A percentile compares a stretch with the other conserved stretches of the same genome.
These are phyloP conservation scores for Aratinga solstitialis DNA, from an alignment of 2,797 vertebrate genomes.

Conservation along the genomic window DNA sequence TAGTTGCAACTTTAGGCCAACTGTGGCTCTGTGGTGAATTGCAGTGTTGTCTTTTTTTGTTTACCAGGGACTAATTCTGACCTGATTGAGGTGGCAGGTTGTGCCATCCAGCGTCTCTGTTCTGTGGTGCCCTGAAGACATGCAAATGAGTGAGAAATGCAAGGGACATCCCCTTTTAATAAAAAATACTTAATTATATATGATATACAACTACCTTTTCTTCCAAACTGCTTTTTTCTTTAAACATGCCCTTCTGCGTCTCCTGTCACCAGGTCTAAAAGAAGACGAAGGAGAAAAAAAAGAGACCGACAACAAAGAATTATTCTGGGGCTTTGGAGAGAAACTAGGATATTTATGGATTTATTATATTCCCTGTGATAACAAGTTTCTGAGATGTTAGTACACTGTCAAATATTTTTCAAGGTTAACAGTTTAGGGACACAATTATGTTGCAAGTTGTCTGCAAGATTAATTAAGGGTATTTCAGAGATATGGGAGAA, in stretches of 20 bases:
- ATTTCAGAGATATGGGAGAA: conserved; percentile 45
- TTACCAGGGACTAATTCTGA: not conserved
- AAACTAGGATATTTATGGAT: conserved; percentile 41
- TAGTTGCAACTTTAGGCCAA: not conserved
- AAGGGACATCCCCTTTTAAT: not conserved
- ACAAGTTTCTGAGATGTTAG: conserved; percentile 47
- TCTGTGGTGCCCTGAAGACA: not conserved
- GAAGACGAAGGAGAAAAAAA: not conserved
- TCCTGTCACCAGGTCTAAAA: not conserved
- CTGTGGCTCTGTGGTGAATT: not conserved
- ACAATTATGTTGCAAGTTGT: conserved; percentile 59
- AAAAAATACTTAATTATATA: not conserved
- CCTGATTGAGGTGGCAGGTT: not conserved
- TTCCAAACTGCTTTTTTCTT: not conserved
- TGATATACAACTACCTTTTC: not conserved
- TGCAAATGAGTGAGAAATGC: not conserved
- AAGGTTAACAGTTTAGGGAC: conserved; percentile 70
- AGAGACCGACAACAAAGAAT: not conserved
- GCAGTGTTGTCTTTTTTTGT: not conserved
- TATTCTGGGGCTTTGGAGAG: not conserved
- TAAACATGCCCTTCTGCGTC: not conserved
- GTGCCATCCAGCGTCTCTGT: not conserved
- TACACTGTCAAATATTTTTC: conserved; percentile 60
- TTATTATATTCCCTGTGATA: conserved; percentile 43
- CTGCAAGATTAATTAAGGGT: conserved; percentile 57